These are phyloP conservation scores for Edolisoma coerulescens DNA, from an alignment of 2,113 vertebrate species.

Conservation along the genomic window DNA sequence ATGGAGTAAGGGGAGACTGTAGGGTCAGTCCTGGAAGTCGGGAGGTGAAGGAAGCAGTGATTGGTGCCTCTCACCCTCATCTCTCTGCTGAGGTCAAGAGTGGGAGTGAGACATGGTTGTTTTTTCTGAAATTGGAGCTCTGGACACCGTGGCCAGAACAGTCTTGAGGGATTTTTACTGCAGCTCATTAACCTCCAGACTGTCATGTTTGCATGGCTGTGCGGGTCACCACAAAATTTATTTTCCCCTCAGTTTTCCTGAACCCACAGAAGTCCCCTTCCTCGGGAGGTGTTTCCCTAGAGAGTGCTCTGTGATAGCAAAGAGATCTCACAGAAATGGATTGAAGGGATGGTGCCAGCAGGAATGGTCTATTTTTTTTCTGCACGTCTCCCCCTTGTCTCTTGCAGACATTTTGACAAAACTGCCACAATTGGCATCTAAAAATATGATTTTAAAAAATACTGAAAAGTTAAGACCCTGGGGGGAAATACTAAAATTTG, in stretches of 20 bases:
- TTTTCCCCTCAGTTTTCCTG: neutral
- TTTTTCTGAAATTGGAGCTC: neutral
- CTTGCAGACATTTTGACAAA: neutral
- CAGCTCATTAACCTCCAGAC: neutral
- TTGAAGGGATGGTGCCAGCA: neutral
- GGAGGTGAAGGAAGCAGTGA: neutral
- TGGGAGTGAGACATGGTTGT: neutral
- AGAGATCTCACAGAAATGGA: neutral
- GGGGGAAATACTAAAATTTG: neutral
- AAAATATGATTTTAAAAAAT: neutral
- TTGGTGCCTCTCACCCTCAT: neutral
- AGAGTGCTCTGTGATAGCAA: neutral
- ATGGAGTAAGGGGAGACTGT: neutral
- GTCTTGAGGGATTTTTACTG: neutral
- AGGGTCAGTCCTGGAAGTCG: neutral
- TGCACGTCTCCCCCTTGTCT: neutral
- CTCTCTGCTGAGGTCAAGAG: neutral
- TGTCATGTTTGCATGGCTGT: fast-evolving
- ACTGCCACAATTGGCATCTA: neutral
- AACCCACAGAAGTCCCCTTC: neutral
- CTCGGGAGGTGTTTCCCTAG: neutral
- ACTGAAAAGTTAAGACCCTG: neutral
- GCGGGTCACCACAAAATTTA: neutral
- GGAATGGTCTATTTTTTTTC: neutral
- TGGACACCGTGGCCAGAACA: neutral